Conservation (phyloP, 2,113 vertebrate species). For the Amia ocellicauda region DNA sequence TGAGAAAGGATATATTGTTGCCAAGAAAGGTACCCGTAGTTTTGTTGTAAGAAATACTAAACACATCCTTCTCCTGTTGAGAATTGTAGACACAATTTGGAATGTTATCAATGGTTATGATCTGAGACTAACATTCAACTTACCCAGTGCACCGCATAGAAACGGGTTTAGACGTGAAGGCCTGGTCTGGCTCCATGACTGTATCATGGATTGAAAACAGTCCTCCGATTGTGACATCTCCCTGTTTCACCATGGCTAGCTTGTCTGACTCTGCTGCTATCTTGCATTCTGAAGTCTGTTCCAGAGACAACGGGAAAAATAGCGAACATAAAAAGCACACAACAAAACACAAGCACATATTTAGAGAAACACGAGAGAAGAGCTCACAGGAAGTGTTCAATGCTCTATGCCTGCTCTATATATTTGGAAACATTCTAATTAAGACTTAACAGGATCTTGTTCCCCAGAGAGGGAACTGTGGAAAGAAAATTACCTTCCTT, state of each 20-base stretch:
- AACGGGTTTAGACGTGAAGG: slow-evolving; percentile 49
- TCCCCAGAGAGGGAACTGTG: neutral
- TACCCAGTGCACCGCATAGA: slow-evolving; percentile 59
- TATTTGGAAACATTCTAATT: neutral
- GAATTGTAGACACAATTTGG: no score
- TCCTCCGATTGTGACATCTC: slow-evolving; percentile 63
- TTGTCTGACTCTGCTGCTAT: slow-evolving; percentile 46
- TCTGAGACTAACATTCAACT: slow-evolving; percentile 11
- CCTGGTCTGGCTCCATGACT: slow-evolving; percentile 47
- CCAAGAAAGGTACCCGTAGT: no score
- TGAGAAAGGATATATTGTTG: no score
- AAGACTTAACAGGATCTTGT: neutral
- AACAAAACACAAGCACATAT: slow-evolving; percentile 28
- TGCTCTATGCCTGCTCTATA: neutral
- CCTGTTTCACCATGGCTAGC: slow-evolving; percentile 52
- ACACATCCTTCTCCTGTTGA: no score
- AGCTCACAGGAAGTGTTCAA: neutral
- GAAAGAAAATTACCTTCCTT: neutral
- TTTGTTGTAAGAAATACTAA: no score
- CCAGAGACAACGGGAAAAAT: slow-evolving; percentile 4
- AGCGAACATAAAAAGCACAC: neutral
- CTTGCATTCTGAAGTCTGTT: slow-evolving; percentile 36
- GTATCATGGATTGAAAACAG: slow-evolving; percentile 70
- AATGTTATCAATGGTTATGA: no score
- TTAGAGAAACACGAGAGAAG: slow-evolving; percentile 30